Conservation (phyloP, 2,113 vertebrate species). For the Gila orcuttii region DNA sequence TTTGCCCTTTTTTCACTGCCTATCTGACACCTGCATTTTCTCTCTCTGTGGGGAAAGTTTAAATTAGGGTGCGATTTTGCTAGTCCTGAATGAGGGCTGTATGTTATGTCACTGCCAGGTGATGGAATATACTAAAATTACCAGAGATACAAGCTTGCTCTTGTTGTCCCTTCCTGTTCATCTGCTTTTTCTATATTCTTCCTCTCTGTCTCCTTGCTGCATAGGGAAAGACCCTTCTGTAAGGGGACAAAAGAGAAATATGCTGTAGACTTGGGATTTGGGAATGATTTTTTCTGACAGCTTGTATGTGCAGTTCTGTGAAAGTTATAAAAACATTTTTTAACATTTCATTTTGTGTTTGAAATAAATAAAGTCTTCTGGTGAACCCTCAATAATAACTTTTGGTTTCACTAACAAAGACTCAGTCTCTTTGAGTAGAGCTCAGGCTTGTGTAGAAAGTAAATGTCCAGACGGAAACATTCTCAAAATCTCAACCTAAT, state of each 20-base stretch:
- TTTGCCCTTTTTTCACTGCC: constrained; percentile 21
- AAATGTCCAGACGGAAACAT: background rate
- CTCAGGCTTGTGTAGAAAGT: background rate
- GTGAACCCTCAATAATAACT: constrained; percentile 3
- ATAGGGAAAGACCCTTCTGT: background rate
- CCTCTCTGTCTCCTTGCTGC: background rate
- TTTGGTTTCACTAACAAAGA: constrained; percentile 8
- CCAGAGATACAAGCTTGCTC: constrained; percentile 6
- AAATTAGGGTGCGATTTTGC: background rate
- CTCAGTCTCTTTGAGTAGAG: background rate
- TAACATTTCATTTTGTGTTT: constrained; percentile 28
- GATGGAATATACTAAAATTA: constrained; percentile 23
- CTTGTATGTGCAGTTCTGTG: background rate
- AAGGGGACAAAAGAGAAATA: constrained; percentile 13
- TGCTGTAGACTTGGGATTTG: background rate
- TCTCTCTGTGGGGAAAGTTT: constrained; percentile 20
- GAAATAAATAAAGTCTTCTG: constrained; percentile 6
- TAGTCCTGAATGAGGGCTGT: background rate
- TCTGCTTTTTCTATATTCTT: constrained; percentile 27
- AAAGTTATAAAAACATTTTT: background rate
- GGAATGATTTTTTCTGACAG: constrained; percentile 23
- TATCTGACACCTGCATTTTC: constrained; percentile 27
- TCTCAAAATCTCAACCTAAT: background rate
- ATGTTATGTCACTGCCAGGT: background rate
- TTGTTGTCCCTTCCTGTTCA: background rate